Evolutionary conservation across 1,140 invertebrate genomes (phyloP), one percentile per base, ranked within the genome.

Genomic region (Papilio xuthus): DNA sequence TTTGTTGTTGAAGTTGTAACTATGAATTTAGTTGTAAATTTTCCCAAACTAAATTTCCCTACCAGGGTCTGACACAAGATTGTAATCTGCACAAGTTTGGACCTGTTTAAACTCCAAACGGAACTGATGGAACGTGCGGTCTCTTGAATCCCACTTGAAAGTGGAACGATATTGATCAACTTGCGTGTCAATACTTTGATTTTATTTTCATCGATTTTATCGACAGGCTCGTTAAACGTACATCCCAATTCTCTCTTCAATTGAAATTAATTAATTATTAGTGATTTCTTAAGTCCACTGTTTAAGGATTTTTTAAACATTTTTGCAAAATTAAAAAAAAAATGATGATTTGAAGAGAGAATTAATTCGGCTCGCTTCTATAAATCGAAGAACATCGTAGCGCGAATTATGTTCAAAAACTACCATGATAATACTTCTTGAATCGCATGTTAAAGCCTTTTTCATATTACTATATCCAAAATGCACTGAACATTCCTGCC

Each of bases 81-180:
- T 89, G 86, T 88, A 86, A 86, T 88, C 85, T 85, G 85, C 85
- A 87, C 86, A 88, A 89, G 83, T 90, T 90, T 84, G 87, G 86
- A 84, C 85, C 86, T 82, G 83, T 85, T 84, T 84, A 86, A 83
- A 85, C 85, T 86, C 85, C 81, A 79, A 82, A 90, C 84, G 82
- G 81, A 85, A 85, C 83, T 84, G 81, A 81, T 80, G 83, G 84
- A 84, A 82, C 81, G 79, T 86, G 74, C 84, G 82, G 83, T 82
- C 83, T 85, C 83, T 74, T 84, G 67, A 92, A 91, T 86, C 78
- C 90, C 89, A 93, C 90, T 86, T 89, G 80, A 47, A 90, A 93
- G 89, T 92, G 91, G 90, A 71, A 73, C 37, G 32, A 50, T 79
- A 79, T 77, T 82, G 72, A 69, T 78, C 78, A 41, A 67, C 47